These are phyloP conservation scores for Nezara viridula DNA, from an alignment of 2,888 invertebrate genomes.

Conservation along the genomic window DNA sequence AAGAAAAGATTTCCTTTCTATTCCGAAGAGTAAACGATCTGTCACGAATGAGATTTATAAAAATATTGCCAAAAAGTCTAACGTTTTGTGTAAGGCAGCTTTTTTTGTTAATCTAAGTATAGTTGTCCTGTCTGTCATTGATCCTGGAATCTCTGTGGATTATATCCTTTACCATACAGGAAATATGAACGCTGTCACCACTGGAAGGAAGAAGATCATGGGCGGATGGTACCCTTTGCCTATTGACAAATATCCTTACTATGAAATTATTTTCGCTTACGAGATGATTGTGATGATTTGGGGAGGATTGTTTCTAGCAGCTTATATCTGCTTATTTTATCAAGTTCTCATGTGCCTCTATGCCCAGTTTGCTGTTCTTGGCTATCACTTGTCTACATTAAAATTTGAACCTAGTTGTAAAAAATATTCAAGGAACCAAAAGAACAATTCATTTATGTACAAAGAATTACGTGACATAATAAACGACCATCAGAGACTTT, in stretches of 20 bases:
- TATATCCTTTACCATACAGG: constrained; percentile 16
- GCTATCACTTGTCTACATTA: neutral
- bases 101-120: neutral
- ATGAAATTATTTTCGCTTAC: neutral
- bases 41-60: neutral
- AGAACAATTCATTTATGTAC: neutral
- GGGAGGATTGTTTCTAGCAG: neutral
- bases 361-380: neutral
- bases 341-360: constrained; percentile 3
- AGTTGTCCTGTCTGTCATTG: neutral
- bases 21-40: neutral
- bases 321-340: constrained; percentile 13
- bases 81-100: neutral
- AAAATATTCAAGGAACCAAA: neutral
- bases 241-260: neutral
- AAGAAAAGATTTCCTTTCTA: neutral
- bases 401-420: neutral
- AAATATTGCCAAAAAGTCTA: neutral
- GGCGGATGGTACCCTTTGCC: constrained; percentile 28
- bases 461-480: neutral
- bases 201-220: neutral
- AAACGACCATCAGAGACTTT: constrained; percentile 11
- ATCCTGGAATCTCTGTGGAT: constrained; percentile 15
- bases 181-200: neutral
- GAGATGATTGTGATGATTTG: neutral